Evolutionary conservation across 2,797 vertebrate species (phyloP).

Genomic region (Enteromius afrohamiltoni): DNA sequence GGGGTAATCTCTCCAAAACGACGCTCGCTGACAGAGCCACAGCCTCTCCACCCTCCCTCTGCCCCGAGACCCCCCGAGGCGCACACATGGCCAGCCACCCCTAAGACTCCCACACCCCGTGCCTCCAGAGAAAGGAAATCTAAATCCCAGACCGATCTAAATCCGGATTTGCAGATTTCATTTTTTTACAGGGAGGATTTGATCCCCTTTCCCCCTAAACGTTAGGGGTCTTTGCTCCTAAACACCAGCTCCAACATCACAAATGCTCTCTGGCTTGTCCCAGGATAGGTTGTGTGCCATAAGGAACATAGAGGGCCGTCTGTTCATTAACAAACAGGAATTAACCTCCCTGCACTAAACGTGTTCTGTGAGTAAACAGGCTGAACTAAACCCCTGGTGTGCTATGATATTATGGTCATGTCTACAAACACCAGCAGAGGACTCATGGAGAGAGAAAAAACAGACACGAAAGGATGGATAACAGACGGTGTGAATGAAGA

Average conservation of each 20-base stretch:
- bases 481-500: slow-evolving; percentile 20
- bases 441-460: slow-evolving; percentile 42
- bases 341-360: slow-evolving; percentile 14
- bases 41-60: slow-evolving; percentile 38
- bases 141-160: slow-evolving; percentile 82
- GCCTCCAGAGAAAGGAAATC: slow-evolving; percentile 66
- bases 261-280: not conserved
- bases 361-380: slow-evolving; percentile 34
- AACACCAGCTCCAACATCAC: slow-evolving; percentile 33
- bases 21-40: slow-evolving; percentile 62
- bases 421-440: slow-evolving; percentile 1
- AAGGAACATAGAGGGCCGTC: not conserved
- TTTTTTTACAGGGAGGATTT: slow-evolving; percentile 73
- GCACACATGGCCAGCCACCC: slow-evolving; percentile 74
- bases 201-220: slow-evolving; percentile 65
- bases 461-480: slow-evolving; percentile 48
- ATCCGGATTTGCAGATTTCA: slow-evolving; percentile 76
- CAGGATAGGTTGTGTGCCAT: slow-evolving; percentile 3
- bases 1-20: slow-evolving; percentile 73
- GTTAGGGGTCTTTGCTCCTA: slow-evolving; percentile 55
- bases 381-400: slow-evolving; percentile 24
- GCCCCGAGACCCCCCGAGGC: slow-evolving; percentile 73
- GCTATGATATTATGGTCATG: slow-evolving; percentile 52
- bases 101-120: slow-evolving; percentile 64
- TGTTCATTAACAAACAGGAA: not conserved